Conservation (phyloP, 2,113 vertebrate species). For the Perca schrenkii region DNA sequence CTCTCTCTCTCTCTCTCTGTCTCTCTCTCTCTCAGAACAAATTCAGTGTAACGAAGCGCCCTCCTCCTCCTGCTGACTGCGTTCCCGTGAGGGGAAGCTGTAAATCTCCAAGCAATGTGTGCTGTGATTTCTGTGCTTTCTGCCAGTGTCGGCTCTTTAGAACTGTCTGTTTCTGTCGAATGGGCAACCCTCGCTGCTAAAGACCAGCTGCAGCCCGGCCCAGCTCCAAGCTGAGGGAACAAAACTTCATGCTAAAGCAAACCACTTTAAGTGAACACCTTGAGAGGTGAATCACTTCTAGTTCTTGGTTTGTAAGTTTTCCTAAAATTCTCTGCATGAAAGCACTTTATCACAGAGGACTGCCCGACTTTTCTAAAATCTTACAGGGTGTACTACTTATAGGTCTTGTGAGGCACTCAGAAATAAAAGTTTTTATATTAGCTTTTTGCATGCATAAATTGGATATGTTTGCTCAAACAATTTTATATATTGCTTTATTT, state of each 20-base stretch:
- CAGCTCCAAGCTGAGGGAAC: not conserved
- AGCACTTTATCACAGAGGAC: conserved; percentile 65
- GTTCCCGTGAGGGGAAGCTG: conserved; percentile 87
- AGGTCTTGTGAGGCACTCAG: conserved; percentile 10
- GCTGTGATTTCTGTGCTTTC: conserved; percentile 89
- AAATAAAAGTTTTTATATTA: conserved; percentile 13
- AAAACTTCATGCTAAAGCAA: not conserved
- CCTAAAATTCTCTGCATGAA: conserved; percentile 53
- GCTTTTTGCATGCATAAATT: conserved; percentile 27
- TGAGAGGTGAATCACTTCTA: not conserved
- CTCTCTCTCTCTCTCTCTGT: not conserved
- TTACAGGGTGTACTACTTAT: conserved; percentile 24
- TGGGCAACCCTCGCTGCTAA: conserved; percentile 88
- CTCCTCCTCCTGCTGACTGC: conserved; percentile 84
- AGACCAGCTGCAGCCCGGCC: not conserved
- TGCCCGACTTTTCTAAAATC: not conserved
- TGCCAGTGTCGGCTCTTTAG: conserved; percentile 91
- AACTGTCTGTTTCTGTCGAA: conserved; percentile 88
- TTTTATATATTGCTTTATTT: conserved; percentile 39
- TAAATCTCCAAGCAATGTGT: conserved; percentile 82
- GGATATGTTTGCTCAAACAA: not conserved
- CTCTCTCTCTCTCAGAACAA: conserved; percentile 63
- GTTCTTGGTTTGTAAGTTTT: conserved; percentile 8
- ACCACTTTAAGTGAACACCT: not conserved
- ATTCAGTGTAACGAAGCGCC: conserved; percentile 53